Base-by-base conservation (phyloP, 2,113 vertebrate genomes). In the Pluvianellus socialis region DNA sequence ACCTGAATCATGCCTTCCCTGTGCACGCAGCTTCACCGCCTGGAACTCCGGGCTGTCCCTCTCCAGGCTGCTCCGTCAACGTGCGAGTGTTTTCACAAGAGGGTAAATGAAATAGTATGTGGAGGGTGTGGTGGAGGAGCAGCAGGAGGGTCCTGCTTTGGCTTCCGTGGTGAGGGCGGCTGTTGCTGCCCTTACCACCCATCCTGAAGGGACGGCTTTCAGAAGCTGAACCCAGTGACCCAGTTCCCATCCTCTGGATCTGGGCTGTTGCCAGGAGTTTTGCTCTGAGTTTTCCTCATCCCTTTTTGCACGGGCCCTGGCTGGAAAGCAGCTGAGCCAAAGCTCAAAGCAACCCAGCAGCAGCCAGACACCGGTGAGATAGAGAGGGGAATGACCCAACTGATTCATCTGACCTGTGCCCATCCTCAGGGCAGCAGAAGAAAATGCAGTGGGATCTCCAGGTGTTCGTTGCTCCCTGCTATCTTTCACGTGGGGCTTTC, bases 161-260 rank as follows among this genome's bases (percentile, higher is more conserved):
- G n/a, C 70, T 90, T 77, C 5, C 2, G n/a, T 4, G 53, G 53
- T 0, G 5, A 50, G 47, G 40, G 77, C 1, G 16, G 4, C 67
- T 44, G 53, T 70, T 58, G 30, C 63, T 84, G 50, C 56, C 62
- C 32, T 77, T 26, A 49, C 65, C 56, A 38, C 42, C 76, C 42
- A 61, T 95, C 74, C 79, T 20, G 53, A 26, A 86, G 62, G 74
- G 65, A 85, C 1, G 3, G 26, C 76, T 92, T 91, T 74, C 55
- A 24, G 80, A 50, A 84, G 59, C 90, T 91, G 87, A 90, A 90
- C 65, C 55, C 86, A 47, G 94, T 83, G 76, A 92, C 79, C 83
- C 68, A 38, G 0, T 91, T 95, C 71, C 79, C 35, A 72, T 35
- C 35, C 42, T 81, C 68, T 79, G 94, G 32, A 28, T 73, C 50